phyloP scores from a whole-genome alignment of 2,113 vertebrate genomes.

The Otus sunia region DNA sequence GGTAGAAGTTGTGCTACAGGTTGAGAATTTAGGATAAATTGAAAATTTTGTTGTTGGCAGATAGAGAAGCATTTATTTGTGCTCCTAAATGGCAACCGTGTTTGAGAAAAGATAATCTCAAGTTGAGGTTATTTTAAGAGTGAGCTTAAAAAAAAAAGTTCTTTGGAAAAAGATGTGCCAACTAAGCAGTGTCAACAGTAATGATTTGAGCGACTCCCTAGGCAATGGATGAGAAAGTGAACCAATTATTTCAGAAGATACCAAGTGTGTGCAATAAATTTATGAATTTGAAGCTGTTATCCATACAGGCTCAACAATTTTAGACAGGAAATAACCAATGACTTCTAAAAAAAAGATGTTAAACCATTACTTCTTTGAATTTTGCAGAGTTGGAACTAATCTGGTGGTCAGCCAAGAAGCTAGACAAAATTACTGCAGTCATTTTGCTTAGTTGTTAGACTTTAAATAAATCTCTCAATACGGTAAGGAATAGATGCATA shows the following conservation, averaged over 20 bases:
- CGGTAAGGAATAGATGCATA: background rate
- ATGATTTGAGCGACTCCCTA: background rate
- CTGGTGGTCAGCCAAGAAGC: slow-evolving; percentile 10
- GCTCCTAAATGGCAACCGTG: background rate
- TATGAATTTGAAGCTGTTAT: background rate
- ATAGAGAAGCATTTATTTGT: background rate
- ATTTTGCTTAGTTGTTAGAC: background rate
- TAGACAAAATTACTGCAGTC: background rate
- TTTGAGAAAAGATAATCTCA: background rate
- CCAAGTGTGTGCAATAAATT: background rate
- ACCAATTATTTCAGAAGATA: background rate
- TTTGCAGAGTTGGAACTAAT: background rate
- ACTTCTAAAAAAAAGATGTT: background rate
- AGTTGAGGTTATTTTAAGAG: background rate
- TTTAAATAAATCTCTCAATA: background rate
- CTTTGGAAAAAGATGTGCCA: background rate
- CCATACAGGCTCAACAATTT: background rate
- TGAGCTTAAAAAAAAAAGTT: background rate
- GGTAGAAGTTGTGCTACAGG: background rate
- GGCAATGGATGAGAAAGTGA: background rate
- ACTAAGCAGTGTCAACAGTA: background rate
- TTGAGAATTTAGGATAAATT: background rate
- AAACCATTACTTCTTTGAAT: background rate
- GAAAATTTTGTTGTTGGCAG: background rate
- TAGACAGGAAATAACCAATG: background rate